Evolutionary conservation across 2,113 vertebrate species (phyloP).

Genomic region (Oncorhynchus masou): DNA sequence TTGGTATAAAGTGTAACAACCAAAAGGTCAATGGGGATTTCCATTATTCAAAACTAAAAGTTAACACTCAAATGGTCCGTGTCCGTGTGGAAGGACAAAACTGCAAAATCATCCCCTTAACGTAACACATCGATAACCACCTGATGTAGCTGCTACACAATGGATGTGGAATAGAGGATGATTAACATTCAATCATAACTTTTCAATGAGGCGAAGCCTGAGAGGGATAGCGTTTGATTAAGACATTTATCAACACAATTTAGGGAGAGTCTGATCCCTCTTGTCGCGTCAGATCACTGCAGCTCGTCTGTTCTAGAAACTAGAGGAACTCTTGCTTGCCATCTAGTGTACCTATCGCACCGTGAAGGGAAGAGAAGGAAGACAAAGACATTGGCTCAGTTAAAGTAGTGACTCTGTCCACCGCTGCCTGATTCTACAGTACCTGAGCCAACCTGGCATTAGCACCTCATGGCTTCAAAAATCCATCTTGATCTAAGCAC

Average conservation of each 20-base stretch:
- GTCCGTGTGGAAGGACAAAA: constrained; percentile 73
- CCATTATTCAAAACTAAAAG: constrained; percentile 73
- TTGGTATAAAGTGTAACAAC: constrained; percentile 56
- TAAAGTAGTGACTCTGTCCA: constrained; percentile 33
- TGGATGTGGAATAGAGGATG: constrained; percentile 74
- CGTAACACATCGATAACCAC: constrained; percentile 72
- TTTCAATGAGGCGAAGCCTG: constrained; percentile 76
- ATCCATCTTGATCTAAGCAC: constrained; percentile 30
- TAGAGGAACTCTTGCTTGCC: constrained; percentile 70
- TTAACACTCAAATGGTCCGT: constrained; percentile 77
- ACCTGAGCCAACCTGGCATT: constrained; percentile 40
- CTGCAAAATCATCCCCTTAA: constrained; percentile 76
- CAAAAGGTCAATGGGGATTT: constrained; percentile 74
- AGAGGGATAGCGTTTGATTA: constrained; percentile 76
- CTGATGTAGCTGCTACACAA: constrained; percentile 72
- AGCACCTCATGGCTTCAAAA: constrained; percentile 32
- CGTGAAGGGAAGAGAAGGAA: constrained; percentile 51
- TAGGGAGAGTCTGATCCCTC: constrained; percentile 66
- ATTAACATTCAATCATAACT: constrained; percentile 79
- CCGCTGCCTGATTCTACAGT: constrained; percentile 6
- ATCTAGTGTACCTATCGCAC: constrained; percentile 70
- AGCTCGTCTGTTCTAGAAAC: not conserved
- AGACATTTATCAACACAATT: constrained; percentile 77
- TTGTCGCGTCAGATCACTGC: constrained; percentile 54
- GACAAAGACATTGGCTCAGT: constrained; percentile 48